A percentile compares a stretch with the other conserved stretches of the same genome.
Evolutionary conservation across 2,113 vertebrate genomes (phyloP).

Genomic region (Microtus ochrogaster): DNA sequence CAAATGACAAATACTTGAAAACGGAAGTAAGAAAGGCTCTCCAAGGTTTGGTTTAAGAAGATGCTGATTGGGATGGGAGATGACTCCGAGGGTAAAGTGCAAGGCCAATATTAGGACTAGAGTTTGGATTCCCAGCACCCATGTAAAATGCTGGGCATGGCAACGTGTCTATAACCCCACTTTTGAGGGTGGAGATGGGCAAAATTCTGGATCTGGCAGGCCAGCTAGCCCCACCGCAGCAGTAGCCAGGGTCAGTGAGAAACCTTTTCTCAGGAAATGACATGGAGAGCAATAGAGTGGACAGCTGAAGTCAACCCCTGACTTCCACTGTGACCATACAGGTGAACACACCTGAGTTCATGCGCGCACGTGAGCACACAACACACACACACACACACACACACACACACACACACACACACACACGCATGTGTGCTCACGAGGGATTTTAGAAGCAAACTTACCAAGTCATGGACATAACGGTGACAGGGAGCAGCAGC

Average conservation of each 20-base stretch:
- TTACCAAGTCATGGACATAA: conserved; percentile 96
- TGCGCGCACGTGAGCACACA: rapidly evolving
- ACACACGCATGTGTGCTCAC: background rate
- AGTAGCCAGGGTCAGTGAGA: background rate
- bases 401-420: background rate
- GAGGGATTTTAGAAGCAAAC: conserved; percentile 50
- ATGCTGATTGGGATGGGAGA: background rate
- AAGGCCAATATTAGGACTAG: background rate
- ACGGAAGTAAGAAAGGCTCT: rapidly evolving
- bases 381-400: background rate
- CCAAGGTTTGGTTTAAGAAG: background rate
- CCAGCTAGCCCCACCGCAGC: background rate
- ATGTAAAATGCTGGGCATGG: background rate
- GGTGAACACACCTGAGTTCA: background rate
- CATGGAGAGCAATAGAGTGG: background rate
- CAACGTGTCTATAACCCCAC: background rate
- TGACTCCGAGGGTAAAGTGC: background rate
- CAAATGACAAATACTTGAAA: background rate
- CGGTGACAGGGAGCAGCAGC: conserved; percentile 92
- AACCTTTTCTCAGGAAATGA: background rate
- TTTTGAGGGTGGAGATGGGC: background rate
- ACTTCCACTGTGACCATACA: background rate
- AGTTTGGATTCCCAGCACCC: background rate
- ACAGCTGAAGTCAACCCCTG: background rate
- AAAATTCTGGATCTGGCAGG: background rate